Percentiles rank a stretch among this genome's conserved stretches.
phyloP scores from a whole-genome alignment of 37 sponge, comb jelly and placozoan genomes.

The Agelas oroides region DNA sequence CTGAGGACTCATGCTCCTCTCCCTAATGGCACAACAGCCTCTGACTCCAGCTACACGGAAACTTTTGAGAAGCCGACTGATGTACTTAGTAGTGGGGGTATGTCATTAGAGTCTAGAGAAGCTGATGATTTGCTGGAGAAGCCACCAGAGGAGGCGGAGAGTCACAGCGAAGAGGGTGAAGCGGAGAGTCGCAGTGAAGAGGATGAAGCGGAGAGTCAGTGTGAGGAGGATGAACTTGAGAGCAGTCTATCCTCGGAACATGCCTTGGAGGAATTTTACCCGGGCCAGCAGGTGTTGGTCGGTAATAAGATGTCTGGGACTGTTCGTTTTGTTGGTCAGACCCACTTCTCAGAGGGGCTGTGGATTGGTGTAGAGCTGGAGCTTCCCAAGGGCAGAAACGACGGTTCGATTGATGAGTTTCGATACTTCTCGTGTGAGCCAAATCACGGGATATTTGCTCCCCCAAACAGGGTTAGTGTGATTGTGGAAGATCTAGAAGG shows the following conservation, averaged over 20 bases:
- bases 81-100: neutral
- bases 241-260: neutral
- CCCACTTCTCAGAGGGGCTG: conserved; percentile 61
- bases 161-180: neutral
- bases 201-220: neutral
- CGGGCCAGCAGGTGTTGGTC: conserved; percentile 60
- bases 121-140: neutral
- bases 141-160: neutral
- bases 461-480: conserved; percentile 52
- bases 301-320: conserved; percentile 49
- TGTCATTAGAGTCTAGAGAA: neutral
- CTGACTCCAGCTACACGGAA: conserved; percentile 3
- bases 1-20: too few relatives aligned
- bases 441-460: conserved; percentile 71
- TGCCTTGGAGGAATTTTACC: conserved; percentile 8
- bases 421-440: conserved; percentile 65
- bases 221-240: too few relatives aligned
- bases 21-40: too few relatives aligned
- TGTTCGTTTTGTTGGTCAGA: conserved; percentile 58
- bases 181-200: neutral
- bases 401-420: conserved; percentile 61
- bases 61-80: neutral
- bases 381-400: conserved; percentile 50
- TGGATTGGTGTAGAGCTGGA: conserved; percentile 74
- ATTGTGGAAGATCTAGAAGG: neutral